Evolutionary conservation across 2,888 invertebrate species (phyloP), one percentile per base, ranked within the genome.

Genomic region (Ganaspis brasiliensis): DNA sequence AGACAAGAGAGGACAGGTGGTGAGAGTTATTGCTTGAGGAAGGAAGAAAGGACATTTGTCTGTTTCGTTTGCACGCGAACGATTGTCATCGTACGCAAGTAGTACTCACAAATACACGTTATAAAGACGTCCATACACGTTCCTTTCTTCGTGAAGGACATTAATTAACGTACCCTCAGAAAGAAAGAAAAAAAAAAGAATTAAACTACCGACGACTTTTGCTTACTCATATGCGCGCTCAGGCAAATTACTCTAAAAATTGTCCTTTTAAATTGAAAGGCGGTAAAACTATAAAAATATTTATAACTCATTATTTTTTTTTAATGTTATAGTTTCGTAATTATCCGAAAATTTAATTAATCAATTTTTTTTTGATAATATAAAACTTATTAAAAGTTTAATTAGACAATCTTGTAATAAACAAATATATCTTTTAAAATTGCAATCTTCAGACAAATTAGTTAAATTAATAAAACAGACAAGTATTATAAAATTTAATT

Each of bases 31-130:
- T 31, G n/a, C 31, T 67, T 40, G 24, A 61, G 61, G 37, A 67
- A 67, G 40, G 45, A 24, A 40, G 21, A 8, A 24, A 40, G 24
- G 40, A 67, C 40, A 67, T 67, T 67, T 45, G 63, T 21, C 14
- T 45, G n/a, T 12, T 45, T 63, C 40, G 40, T 5, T 14, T 45
- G 63, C 63, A 67, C 45, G 63, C 45, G 8, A 67, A n/a, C 9
- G 21, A 67, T 67, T 67, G 63, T 45, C 63, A 67, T 67, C 63
- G 40, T 45, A n/a, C 63, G 9, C 8, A 24, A 40, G 24, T 63
- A 63, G 40, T 40, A 63, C 63, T 21, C 6, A n/a, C 24, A 59
- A 59, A 31, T 31, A n/a, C 31, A 59, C 59, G n/a, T 59, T 45
- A 67, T n/a, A 67, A 67, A 67, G 45, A 67, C 63, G 40, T 45